Conservation (phyloP, 1,140 invertebrate genomes). For the Myzus persicae region DNA sequence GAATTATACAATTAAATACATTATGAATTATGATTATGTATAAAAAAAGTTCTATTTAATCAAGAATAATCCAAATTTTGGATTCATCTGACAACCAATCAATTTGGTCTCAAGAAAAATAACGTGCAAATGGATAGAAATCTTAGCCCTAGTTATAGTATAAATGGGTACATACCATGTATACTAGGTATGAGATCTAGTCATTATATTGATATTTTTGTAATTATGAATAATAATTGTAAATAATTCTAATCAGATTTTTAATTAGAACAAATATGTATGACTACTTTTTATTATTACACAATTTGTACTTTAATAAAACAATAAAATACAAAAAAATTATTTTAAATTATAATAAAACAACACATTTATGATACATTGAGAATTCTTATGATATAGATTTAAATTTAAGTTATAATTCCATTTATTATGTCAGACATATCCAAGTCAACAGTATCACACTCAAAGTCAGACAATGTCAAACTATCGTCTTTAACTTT, state of each 20-base stretch:
- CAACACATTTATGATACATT: neutral
- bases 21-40: too few species aligned
- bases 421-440: constrained; percentile 60
- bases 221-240: neutral
- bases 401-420: constrained; percentile 54
- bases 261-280: neutral
- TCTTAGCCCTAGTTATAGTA: neutral
- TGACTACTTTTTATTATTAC: too few species aligned
- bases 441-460: constrained; percentile 58
- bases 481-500: constrained; percentile 54
- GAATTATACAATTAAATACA: too few species aligned
- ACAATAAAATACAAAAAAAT: neutral
- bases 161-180: neutral
- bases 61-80: too few species aligned
- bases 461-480: constrained; percentile 60
- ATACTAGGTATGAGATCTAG: neutral
- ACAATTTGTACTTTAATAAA: neutral
- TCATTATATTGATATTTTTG: neutral
- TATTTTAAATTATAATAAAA: neutral
- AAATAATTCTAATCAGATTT: neutral
- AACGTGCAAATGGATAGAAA: too few species aligned
- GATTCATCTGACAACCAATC: too few species aligned
- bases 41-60: too few species aligned
- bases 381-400: neutral
- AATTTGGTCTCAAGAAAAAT: too few species aligned